Conservation (phyloP, 2,888 invertebrate species). For the Folsomia manolachei region DNA sequence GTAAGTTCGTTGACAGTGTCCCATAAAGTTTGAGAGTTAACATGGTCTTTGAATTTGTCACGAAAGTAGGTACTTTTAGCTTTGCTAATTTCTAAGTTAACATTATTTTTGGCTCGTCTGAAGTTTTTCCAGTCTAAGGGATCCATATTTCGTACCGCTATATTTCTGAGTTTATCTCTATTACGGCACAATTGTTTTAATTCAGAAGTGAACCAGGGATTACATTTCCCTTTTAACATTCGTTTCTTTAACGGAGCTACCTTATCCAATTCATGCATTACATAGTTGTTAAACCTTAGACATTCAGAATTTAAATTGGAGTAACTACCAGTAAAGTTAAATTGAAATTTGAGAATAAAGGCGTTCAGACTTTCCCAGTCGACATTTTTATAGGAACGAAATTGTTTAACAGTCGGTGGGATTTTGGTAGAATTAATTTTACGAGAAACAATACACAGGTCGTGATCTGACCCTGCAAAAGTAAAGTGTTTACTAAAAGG, state of each 20-base stretch:
- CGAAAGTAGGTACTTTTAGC: slow-evolving; percentile 11
- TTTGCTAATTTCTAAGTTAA: not conserved
- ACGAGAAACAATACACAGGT: not conserved
- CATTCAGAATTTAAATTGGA: too few relatives aligned
- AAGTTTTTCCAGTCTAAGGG: slow-evolving; percentile 13
- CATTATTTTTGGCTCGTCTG: not conserved
- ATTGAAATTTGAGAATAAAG: too few relatives aligned
- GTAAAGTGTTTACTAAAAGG: not conserved
- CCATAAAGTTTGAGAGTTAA: not conserved
- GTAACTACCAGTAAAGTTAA: too few relatives aligned
- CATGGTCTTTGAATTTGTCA: not conserved
- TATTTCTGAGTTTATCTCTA: not conserved
- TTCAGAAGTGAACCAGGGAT: slow-evolving; percentile 24
- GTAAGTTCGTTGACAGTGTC: slow-evolving; percentile 15
- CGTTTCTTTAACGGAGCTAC: slow-evolving; percentile 11
- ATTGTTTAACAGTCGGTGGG: not conserved
- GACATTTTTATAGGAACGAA: not conserved
- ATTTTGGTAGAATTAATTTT: not conserved
- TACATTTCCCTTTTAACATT: slow-evolving; percentile 19
- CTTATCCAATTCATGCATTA: not conserved
- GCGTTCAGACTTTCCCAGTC: too few relatives aligned
- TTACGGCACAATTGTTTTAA: not conserved
- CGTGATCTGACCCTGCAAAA: slow-evolving; percentile 4
- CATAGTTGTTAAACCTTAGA: not conserved
- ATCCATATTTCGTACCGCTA: not conserved